Base-by-base conservation (phyloP, 2,113 vertebrate genomes). In the Eurystomus gularis region DNA sequence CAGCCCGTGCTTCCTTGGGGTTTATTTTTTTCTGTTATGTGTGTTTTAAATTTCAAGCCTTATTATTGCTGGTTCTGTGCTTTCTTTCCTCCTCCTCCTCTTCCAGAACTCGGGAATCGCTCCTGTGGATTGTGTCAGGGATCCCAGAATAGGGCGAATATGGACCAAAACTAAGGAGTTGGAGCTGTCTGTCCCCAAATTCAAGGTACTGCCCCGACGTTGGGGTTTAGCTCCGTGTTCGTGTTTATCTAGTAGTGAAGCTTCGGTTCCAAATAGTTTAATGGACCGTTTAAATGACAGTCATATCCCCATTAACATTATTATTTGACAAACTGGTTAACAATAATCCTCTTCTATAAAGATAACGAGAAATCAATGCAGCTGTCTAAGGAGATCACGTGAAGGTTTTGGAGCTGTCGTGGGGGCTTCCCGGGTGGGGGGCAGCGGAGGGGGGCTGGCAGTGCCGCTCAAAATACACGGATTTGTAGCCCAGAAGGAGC, bases 141-240 rank as follows among this genome's bases (percentile, higher is more conserved):
- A 99, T 96, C 99, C 99, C 86, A 98, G 99, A 96, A 99, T 99
- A 97, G 99, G 99, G 94, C 98, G 99, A 73, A 98, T 99, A 91
- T 99, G 99, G 99, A 99, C 99, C 88, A 99, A 99, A 97, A 99
- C 99, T 97, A 99, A 99, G 98, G 99, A 99, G 97, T 97, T 98
- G 84, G 99, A 99, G 95, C 98, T 99, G 40, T 99, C 99, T 83
- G 99, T 99, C 96, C 99, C 99, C 77, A 99, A 99, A 98, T 99
- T 99, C 98, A 99, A 99, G 99, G 99, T 99, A 96, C 68, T 11
- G 40, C 55, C 83, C 80, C 0, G 33, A 54, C 76, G 83, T 93
- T 66, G 54, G 69, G 40, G 21, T 68, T 79, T 90, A 71, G 17
- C 31, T 89, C 33, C 71, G 57, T 77, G 3, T 85, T 66, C 25